phyloP scores from a whole-genome alignment of 2,888 invertebrate species.

The Acanthoscelides obtectus region DNA sequence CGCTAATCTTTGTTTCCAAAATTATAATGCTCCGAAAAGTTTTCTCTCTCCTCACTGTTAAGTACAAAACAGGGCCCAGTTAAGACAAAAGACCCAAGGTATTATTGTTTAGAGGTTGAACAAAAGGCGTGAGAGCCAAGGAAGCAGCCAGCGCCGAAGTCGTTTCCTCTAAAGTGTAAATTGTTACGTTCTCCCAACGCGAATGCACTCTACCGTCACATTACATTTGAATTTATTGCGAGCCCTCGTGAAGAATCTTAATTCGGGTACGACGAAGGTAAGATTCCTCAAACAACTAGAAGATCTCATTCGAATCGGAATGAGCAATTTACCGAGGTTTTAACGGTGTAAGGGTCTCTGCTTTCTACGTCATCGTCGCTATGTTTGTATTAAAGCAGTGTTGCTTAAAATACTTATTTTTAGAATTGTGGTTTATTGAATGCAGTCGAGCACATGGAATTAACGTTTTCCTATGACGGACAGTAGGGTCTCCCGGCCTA shows the following conservation, averaged over 20 bases:
- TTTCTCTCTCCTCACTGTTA: neutral
- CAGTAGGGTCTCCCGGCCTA: too few relatives aligned
- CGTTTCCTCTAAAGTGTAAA: constrained; percentile 9
- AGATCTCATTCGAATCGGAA: neutral
- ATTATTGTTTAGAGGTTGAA: neutral
- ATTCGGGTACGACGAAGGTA: neutral
- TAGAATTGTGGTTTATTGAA: too few relatives aligned
- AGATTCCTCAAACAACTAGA: neutral
- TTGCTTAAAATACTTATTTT: too few relatives aligned
- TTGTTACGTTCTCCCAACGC: constrained; percentile 2
- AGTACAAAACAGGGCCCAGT: neutral
- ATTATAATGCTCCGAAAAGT: neutral
- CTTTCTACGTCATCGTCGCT: too few relatives aligned
- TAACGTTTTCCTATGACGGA: too few relatives aligned
- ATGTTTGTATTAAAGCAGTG: too few relatives aligned
- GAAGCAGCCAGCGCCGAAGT: constrained; percentile 1
- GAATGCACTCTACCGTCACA: constrained; percentile 6
- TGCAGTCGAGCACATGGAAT: too few relatives aligned
- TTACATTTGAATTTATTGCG: neutral
- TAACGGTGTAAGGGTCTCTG: neutral
- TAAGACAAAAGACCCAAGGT: neutral
- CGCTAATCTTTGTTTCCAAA: neutral
- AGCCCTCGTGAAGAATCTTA: neutral
- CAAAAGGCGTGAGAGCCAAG: neutral
- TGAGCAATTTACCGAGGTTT: neutral